Percentiles rank a stretch among this genome's conserved stretches.
Conservation (phyloP, 2,113 vertebrate genomes). For the Apteryx owenii region DNA sequence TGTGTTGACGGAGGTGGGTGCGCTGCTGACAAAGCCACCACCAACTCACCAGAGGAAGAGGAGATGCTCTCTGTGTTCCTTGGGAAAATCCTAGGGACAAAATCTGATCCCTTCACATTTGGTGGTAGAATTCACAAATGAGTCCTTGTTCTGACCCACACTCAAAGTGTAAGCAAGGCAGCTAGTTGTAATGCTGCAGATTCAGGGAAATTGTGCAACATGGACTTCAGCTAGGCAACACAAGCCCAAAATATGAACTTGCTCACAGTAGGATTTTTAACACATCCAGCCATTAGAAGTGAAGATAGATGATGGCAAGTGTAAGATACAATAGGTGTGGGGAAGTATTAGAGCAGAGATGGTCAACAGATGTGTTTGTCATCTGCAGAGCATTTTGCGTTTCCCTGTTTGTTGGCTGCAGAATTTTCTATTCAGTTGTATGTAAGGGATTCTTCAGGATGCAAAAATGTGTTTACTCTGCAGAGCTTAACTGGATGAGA, state of each 20-base stretch:
- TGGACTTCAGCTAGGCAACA: not conserved
- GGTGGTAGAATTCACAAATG: not conserved
- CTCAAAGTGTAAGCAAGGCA: not conserved
- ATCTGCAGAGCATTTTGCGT: not conserved
- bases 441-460: not conserved
- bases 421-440: not conserved
- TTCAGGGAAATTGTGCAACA: not conserved
- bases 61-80: not conserved
- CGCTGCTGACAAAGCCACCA: not conserved
- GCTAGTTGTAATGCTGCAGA: not conserved
- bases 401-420: not conserved
- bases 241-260: not conserved
- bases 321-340: not conserved
- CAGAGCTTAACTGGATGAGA: not conserved
- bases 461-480: rapidly evolving
- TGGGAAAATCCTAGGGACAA: not conserved
- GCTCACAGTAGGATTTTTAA: not conserved
- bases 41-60: not conserved
- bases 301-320: not conserved
- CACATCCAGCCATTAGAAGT: not conserved
- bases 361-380: not conserved
- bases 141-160: not conserved
- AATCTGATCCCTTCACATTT: too few species aligned
- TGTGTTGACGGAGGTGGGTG: not conserved
- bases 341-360: not conserved